These are phyloP conservation scores for Pterobdella sp. DNA, from an alignment of 2,888 invertebrate species.

Conservation along the genomic window DNA sequence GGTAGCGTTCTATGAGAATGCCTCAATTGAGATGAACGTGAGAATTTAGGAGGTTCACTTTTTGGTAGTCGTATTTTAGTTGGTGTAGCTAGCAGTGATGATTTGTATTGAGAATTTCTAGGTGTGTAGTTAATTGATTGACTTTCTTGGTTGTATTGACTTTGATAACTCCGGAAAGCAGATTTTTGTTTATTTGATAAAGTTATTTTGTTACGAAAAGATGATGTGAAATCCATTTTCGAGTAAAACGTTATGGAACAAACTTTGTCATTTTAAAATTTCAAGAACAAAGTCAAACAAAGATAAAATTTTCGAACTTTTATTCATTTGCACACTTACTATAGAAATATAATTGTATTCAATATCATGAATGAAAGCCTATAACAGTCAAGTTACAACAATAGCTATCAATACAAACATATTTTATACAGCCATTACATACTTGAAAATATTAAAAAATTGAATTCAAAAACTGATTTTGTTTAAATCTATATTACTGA, in stretches of 20 bases:
- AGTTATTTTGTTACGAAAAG: background rate
- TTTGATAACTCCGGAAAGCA: background rate
- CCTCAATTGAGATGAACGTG: background rate
- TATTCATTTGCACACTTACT: too few relatives aligned
- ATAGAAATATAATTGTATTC: too few relatives aligned
- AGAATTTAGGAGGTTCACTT: background rate
- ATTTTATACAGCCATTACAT: background rate
- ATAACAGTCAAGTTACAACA: background rate
- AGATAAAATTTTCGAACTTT: too few relatives aligned
- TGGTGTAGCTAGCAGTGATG: background rate
- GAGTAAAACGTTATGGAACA: too few relatives aligned
- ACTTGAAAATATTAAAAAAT: too few relatives aligned
- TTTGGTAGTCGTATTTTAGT: background rate
- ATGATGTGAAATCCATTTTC: background rate
- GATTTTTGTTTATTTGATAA: background rate
- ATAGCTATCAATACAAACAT: background rate
- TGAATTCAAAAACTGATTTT: too few relatives aligned
- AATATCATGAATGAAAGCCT: constrained; percentile 9
- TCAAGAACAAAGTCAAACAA: too few relatives aligned
- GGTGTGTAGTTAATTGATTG: background rate
- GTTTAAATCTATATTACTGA: too few relatives aligned
- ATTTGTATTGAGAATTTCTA: background rate
- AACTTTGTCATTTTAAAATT: too few relatives aligned
- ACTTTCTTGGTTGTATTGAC: background rate
- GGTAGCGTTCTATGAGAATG: background rate